A percentile compares a stretch with the other conserved stretches of the same genome.
Conservation (phyloP, 2,888 invertebrate species). For the Halocaridina rubra region DNA sequence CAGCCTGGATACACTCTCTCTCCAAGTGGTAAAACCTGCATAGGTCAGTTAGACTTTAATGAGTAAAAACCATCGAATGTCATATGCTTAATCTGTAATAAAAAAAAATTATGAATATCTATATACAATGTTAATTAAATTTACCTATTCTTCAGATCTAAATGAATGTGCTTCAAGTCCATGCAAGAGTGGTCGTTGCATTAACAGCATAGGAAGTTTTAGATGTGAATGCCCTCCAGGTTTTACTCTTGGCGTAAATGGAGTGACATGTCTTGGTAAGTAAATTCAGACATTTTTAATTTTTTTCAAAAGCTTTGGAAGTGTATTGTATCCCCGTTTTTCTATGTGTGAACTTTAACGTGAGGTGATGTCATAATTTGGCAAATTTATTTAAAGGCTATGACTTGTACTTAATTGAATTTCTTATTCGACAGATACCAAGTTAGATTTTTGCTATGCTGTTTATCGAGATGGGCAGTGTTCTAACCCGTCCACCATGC, state of each 20-base stretch:
- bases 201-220: slow-evolving; percentile 79
- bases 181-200: slow-evolving; percentile 78
- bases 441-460: slow-evolving; percentile 84
- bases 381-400: no score
- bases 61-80: background rate
- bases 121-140: no score
- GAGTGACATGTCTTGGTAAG: slow-evolving; percentile 81
- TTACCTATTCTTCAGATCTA: slow-evolving; percentile 72
- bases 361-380: no score
- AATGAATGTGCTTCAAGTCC: slow-evolving; percentile 77
- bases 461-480: slow-evolving; percentile 83
- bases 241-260: slow-evolving; percentile 80
- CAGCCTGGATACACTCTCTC: slow-evolving; percentile 77
- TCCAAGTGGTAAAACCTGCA: slow-evolving; percentile 75
- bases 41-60: slow-evolving; percentile 69
- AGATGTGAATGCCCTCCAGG: slow-evolving; percentile 78
- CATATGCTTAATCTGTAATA: background rate
- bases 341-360: no score
- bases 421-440: no score
- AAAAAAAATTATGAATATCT: no score
- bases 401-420: no score
- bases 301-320: no score
- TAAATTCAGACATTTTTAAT: background rate
- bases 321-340: no score
- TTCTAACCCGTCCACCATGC: slow-evolving; percentile 78